Evolutionary conservation across 2,888 invertebrate species (phyloP).

Genomic region (Notodonta ziczac): DNA sequence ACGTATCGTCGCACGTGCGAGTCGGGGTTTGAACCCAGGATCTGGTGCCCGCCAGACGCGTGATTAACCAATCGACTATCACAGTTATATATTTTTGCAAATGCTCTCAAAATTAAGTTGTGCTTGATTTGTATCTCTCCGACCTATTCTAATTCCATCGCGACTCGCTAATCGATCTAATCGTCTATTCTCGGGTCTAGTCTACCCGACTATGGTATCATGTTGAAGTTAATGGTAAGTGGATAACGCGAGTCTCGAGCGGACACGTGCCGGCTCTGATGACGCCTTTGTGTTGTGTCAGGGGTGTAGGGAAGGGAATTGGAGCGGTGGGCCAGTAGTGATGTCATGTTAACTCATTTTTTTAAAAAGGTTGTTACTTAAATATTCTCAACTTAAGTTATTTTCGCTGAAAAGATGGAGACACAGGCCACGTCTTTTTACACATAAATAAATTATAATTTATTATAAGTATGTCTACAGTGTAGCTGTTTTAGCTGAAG

Average conservation of each 20-base stretch:
- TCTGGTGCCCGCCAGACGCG: too few species aligned
- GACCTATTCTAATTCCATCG: background rate
- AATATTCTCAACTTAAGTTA: background rate
- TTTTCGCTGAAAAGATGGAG: background rate
- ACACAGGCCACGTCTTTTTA: too few species aligned
- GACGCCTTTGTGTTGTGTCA: constrained; percentile 50
- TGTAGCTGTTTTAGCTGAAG: background rate
- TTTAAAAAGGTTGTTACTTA: background rate
- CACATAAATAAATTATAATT: too few species aligned
- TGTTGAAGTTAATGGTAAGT: constrained; percentile 17
- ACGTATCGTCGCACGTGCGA: too few species aligned
- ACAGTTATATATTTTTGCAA: too few species aligned
- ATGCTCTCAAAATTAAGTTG: too few species aligned
- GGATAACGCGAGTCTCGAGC: constrained; percentile 22
- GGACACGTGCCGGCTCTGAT: constrained; percentile 64
- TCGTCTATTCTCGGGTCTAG: background rate
- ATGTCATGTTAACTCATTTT: too few species aligned
- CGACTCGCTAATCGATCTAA: constrained; percentile 1
- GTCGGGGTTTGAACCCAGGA: too few species aligned
- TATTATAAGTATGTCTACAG: background rate
- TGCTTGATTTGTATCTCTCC: too few species aligned
- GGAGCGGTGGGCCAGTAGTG: background rate
- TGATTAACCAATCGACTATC: too few species aligned
- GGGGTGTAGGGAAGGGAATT: constrained; percentile 1
- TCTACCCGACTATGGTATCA: constrained; percentile 5